Percentiles rank a stretch among this genome's conserved stretches.
Evolutionary conservation across 64 coral and sea anemone genomes (phyloP).

Genomic region (Acropora tenuis): DNA sequence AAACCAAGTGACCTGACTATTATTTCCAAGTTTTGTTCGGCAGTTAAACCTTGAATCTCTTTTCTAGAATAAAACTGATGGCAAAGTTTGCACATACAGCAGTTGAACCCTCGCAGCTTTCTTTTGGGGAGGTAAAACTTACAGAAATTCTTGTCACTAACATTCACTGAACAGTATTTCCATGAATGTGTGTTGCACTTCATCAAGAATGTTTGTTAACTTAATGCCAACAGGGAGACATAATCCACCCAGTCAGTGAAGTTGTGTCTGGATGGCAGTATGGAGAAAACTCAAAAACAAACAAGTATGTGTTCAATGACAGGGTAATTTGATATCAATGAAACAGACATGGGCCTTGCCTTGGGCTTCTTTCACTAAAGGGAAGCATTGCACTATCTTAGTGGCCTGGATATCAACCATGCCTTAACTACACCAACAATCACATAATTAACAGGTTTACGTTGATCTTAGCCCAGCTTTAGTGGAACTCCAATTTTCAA

Average conservation of each 20-base stretch:
- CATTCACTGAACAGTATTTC: background rate
- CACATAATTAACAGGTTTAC: too few species aligned
- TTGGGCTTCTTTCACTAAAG: too few species aligned
- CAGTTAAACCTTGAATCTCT: background rate
- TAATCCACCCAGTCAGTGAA: conserved; percentile 87
- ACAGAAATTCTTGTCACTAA: too few species aligned
- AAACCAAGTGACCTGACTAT: too few species aligned
- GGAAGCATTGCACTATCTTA: too few species aligned
- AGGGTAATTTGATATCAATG: background rate
- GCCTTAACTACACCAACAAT: too few species aligned
- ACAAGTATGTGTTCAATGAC: conserved; percentile 43
- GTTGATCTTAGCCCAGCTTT: too few species aligned
- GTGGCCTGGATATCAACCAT: too few species aligned
- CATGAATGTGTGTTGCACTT: background rate
- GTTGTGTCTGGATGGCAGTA: conserved; percentile 94
- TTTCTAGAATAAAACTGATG: conserved; percentile 67
- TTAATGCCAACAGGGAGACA: conserved; percentile 56
- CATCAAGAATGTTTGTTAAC: background rate
- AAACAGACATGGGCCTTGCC: too few species aligned
- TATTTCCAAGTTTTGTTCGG: too few species aligned
- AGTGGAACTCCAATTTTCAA: too few species aligned
- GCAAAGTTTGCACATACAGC: conserved; percentile 81
- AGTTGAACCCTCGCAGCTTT: conserved; percentile 77
- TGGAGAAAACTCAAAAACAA: conserved; percentile 82
- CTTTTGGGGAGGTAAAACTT: conserved; percentile 72